Evolutionary conservation across 2,888 invertebrate genomes (phyloP).

Genomic region (Harmothoe impar): DNA sequence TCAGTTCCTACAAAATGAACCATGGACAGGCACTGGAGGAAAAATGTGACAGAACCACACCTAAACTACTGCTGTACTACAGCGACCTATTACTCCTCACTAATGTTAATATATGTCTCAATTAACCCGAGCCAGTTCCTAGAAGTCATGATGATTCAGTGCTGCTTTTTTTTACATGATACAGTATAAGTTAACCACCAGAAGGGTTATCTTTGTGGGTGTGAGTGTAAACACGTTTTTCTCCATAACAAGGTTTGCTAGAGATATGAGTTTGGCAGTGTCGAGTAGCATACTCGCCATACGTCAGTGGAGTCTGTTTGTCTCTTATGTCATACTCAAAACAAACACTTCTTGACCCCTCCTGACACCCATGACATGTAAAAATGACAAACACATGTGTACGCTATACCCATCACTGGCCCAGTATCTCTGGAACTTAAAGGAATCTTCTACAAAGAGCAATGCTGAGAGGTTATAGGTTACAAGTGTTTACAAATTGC

Average conservation of each 20-base stretch:
- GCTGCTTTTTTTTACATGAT: not conserved
- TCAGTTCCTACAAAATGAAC: not conserved
- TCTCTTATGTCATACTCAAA: slow-evolving; percentile 14
- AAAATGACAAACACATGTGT: not conserved
- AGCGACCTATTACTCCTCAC: not conserved
- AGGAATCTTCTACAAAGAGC: no score
- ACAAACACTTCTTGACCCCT: slow-evolving; percentile 34
- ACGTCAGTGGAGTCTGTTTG: slow-evolving; percentile 15
- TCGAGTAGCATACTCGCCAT: not conserved
- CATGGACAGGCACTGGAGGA: not conserved
- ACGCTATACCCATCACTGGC: not conserved
- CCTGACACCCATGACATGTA: slow-evolving; percentile 6
- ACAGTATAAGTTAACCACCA: no score
- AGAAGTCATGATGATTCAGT: not conserved
- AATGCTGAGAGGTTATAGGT: no score
- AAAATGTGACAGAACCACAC: not conserved
- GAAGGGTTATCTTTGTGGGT: not conserved
- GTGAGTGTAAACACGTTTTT: not conserved
- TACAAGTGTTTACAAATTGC: no score
- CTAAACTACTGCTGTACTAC: not conserved
- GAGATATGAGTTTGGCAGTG: slow-evolving; percentile 22
- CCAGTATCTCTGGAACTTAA: no score
- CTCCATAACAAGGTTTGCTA: not conserved
- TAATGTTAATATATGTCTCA: not conserved
- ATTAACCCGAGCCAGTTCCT: not conserved